Evolutionary conservation across 2,888 invertebrate species (phyloP), one percentile per base, ranked within the genome.

Genomic region (Ariolimax columbianus): DNA sequence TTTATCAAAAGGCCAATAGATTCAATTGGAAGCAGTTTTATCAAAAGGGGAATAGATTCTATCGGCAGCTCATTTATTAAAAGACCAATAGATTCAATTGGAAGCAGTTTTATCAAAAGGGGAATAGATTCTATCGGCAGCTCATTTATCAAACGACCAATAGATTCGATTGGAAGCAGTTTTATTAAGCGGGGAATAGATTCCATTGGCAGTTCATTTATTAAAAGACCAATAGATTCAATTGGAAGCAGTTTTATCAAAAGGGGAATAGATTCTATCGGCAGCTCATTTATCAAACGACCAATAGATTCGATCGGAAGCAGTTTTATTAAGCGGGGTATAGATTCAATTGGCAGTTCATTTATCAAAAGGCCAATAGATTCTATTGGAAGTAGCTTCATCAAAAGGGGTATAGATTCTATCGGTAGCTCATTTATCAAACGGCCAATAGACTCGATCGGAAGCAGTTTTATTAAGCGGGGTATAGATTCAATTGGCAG

Each of bases 1-100:
- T 82, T 82, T 70, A 75, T 82, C n/a, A 82, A 82, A 38, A 6
- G 75, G 30, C 75, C 75, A 59, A 63, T 82, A 19, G 82, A 82
- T 63, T 75, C 75, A 1, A 82, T 82, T 30, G 82, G 82, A 30
- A 82, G 82, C 26, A 63, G 75, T 33, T 82, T 82, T n/a, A 75
- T 82, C 30, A 82, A 82, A 63, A 82, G 38, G 38, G 30, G 55
- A 11, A 47, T 40, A 2, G 70, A 72, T 30, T 55, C 72, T 17
- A 55, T 47, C 30, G 82, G 55, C 1, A 82, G 51, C 73, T 70
- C 47, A 33, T 82, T 82, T 30, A 73, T 72, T 9, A 73, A 82
- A 47, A 72, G 73, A 40, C 72, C 73, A 17, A 73, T 59, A 30
- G 73, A 82, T 73, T 51, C 82, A 26, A 82, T 82, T 26, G 82